Conservation (phyloP, 2,888 invertebrate genomes). For the Erannis defoliaria region DNA sequence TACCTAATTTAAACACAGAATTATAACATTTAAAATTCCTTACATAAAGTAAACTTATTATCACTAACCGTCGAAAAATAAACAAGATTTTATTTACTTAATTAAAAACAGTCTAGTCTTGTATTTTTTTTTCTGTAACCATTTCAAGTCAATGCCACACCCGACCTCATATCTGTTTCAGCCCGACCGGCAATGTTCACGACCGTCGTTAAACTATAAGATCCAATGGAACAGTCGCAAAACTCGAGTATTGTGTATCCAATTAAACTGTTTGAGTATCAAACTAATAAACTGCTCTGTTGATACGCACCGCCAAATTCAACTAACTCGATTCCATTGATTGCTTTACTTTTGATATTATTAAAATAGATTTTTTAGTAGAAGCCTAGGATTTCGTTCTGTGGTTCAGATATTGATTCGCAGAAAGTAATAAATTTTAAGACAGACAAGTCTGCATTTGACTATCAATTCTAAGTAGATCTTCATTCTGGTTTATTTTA, state of each 20-base stretch:
- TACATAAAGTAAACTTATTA: too few species aligned
- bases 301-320: conserved; percentile 20
- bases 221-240: conserved; percentile 29
- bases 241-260: conserved; percentile 32
- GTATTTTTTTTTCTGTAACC: not conserved
- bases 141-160: conserved; percentile 13
- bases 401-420: too few species aligned
- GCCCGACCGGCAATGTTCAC: conserved; percentile 10
- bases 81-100: not conserved
- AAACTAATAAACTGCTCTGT: conserved; percentile 31
- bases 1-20: too few species aligned
- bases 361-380: conserved; percentile 14
- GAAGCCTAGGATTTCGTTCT: not conserved
- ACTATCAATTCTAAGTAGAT: too few species aligned
- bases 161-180: conserved; percentile 5
- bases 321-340: conserved; percentile 22
- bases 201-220: conserved; percentile 33
- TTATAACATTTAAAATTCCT: too few species aligned
- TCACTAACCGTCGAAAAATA: not conserved
- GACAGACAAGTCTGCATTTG: too few species aligned
- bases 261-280: conserved; percentile 31
- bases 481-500: too few species aligned
- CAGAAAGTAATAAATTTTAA: too few species aligned
- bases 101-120: not conserved
- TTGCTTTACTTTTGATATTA: conserved; percentile 16